Evolutionary conservation across 2,888 invertebrate genomes (phyloP).

Genomic region (Scaptomyza tumidula): DNA sequence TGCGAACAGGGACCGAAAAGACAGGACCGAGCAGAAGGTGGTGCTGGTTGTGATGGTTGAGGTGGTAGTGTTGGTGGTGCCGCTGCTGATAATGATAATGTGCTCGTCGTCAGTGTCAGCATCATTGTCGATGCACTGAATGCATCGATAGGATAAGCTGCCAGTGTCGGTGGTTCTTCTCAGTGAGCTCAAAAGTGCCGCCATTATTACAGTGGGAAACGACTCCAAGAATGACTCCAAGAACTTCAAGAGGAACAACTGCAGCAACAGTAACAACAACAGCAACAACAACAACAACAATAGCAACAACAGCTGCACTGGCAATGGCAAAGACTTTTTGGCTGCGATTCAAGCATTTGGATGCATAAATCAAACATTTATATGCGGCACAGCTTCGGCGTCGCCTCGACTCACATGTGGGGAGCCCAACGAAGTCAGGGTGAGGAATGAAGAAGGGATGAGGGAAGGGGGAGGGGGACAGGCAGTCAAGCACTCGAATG

Average conservation of each 20-base stretch:
- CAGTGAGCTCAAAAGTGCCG: slow-evolving; percentile 75
- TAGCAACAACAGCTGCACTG: slow-evolving; percentile 57
- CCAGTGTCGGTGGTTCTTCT: slow-evolving; percentile 47
- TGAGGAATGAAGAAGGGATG: neutral
- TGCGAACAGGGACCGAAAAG: slow-evolving; percentile 57
- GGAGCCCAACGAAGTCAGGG: slow-evolving; percentile 29
- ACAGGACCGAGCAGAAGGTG: slow-evolving; percentile 2
- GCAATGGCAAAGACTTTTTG: slow-evolving; percentile 78
- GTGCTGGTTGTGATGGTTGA: slow-evolving; percentile 17
- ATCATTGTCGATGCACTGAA: slow-evolving; percentile 50
- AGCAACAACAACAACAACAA: slow-evolving; percentile 41
- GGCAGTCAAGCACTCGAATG: slow-evolving; percentile 69
- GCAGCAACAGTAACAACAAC: slow-evolving; percentile 36
- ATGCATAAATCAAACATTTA: slow-evolving; percentile 82
- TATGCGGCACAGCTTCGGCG: slow-evolving; percentile 77
- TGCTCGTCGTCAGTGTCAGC: slow-evolving; percentile 58
- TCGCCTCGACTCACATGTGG: slow-evolving; percentile 72
- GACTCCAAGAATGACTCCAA: slow-evolving; percentile 35
- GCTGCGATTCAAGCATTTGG: slow-evolving; percentile 82
- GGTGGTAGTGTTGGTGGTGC: slow-evolving; percentile 30
- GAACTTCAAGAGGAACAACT: slow-evolving; percentile 33
- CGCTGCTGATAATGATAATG: slow-evolving; percentile 72
- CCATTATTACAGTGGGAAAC: slow-evolving; percentile 60
- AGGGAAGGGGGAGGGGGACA: neutral
- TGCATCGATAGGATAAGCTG: slow-evolving; percentile 68